A percentile compares a stretch with the other conserved stretches of the same genome.
Evolutionary conservation across 1,140 invertebrate genomes (phyloP).

Genomic region (Tenebrio molitor): DNA sequence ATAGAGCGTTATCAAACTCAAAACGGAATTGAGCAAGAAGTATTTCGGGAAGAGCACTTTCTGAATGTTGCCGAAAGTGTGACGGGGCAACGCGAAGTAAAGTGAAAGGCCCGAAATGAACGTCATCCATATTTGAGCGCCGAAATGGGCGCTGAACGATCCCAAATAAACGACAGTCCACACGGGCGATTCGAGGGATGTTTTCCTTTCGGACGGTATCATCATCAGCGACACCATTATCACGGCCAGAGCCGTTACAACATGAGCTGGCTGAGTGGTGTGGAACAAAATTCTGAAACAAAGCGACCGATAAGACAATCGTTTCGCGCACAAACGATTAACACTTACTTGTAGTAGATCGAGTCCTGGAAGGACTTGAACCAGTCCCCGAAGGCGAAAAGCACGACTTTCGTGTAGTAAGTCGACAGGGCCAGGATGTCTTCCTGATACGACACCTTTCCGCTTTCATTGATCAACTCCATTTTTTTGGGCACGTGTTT

Average conservation of each 20-base stretch:
- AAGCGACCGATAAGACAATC: constrained; percentile 32
- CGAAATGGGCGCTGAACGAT: constrained; percentile 83
- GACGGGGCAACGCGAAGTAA: constrained; percentile 85
- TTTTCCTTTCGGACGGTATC: constrained; percentile 68
- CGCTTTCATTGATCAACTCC: not conserved
- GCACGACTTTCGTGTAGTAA: constrained; percentile 45
- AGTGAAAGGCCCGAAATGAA: constrained; percentile 87
- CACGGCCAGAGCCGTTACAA: constrained; percentile 76
- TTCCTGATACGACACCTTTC: constrained; percentile 43
- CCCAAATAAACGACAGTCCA: constrained; percentile 77
- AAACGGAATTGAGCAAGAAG: constrained; percentile 81
- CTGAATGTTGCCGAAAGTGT: constrained; percentile 86
- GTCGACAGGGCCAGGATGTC: constrained; percentile 49
- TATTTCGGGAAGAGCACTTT: constrained; percentile 88
- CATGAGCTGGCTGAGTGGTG: constrained; percentile 82
- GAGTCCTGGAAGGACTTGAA: constrained; percentile 47
- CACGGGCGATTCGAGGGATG: constrained; percentile 64
- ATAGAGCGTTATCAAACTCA: constrained; percentile 81
- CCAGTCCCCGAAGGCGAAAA: constrained; percentile 36
- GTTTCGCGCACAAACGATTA: not conserved
- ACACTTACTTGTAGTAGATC: constrained; percentile 51
- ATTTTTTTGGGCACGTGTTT: constrained; percentile 17
- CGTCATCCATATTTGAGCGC: constrained; percentile 91
- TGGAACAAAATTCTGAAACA: constrained; percentile 75
- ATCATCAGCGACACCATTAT: constrained; percentile 73